Evolutionary conservation across 2,113 vertebrate species (phyloP).

Genomic region (Polypterus bichir): DNA sequence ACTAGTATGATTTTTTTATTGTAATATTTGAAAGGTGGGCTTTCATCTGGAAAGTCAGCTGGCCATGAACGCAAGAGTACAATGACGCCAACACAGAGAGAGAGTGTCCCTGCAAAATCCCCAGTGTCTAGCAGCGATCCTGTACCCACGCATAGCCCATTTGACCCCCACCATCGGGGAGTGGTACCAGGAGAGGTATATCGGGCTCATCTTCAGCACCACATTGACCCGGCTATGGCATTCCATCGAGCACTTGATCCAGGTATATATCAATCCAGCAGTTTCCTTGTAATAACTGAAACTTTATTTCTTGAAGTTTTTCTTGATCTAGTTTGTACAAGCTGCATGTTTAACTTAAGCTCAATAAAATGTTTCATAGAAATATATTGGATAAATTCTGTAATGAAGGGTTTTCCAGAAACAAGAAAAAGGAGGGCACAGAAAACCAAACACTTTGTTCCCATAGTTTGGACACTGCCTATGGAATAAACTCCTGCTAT

Average conservation of each 20-base stretch:
- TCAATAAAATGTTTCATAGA: too few species aligned
- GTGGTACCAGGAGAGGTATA: conserved; percentile 70
- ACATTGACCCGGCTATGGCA: conserved; percentile 74
- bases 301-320: too few species aligned
- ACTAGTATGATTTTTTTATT: conserved; percentile 13
- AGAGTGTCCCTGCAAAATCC: conserved; percentile 80
- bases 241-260: conserved; percentile 84
- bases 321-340: too few species aligned
- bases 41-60: conserved; percentile 67
- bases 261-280: conserved; percentile 51
- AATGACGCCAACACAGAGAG: conserved; percentile 83
- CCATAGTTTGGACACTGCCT: too few species aligned
- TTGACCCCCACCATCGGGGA: conserved; percentile 78
- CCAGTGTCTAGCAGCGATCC: conserved; percentile 78
- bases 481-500: too few species aligned
- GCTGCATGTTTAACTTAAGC: too few species aligned
- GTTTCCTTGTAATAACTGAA: too few species aligned
- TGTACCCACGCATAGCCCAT: conserved; percentile 74
- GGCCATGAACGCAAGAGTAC: conserved; percentile 82
- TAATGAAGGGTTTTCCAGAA: too few species aligned
- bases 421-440: too few species aligned
- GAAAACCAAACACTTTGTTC: too few species aligned
- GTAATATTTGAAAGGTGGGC: conserved; percentile 43
- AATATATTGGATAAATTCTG: too few species aligned
- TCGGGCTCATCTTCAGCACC: conserved; percentile 69